Percentiles rank a stretch among this genome's conserved stretches.
These are phyloP conservation scores for Cyanoliseus patagonus DNA, from an alignment of 2,113 vertebrate genomes.

Conservation along the genomic window DNA sequence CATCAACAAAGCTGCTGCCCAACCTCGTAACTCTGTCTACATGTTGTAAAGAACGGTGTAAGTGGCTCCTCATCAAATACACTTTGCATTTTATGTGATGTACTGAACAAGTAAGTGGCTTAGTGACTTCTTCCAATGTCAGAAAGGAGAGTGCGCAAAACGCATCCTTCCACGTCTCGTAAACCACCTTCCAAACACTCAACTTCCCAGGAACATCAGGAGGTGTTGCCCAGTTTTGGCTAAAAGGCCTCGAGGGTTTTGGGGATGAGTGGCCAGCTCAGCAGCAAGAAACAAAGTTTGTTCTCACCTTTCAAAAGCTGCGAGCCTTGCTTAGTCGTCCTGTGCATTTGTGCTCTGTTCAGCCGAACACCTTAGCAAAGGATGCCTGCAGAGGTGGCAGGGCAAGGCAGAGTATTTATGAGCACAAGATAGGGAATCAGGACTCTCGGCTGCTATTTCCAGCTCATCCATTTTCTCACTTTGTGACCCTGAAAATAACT, in stretches of 20 bases:
- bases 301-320: neutral
- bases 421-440: neutral
- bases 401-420: neutral
- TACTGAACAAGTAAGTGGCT: constrained; percentile 22
- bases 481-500: constrained; percentile 1
- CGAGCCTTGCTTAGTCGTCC: neutral
- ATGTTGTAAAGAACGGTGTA: neutral
- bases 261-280: too few relatives aligned
- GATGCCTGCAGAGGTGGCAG: neutral
- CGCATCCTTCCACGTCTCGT: fast-evolving
- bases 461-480: neutral
- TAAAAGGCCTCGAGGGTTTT: neutral
- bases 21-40: constrained; percentile 49
- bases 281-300: neutral
- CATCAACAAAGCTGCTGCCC: constrained; percentile 39
- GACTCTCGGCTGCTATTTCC: neutral
- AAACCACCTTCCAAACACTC: neutral
- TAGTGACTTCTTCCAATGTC: constrained; percentile 15
- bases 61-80: constrained; percentile 44
- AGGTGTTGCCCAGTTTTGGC: neutral
- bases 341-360: too few relatives aligned
- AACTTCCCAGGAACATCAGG: neutral
- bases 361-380: fast-evolving
- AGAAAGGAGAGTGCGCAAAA: neutral
- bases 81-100: constrained; percentile 53